Conservation (phyloP, 2,888 invertebrate genomes). For the Vanessa cardui region DNA sequence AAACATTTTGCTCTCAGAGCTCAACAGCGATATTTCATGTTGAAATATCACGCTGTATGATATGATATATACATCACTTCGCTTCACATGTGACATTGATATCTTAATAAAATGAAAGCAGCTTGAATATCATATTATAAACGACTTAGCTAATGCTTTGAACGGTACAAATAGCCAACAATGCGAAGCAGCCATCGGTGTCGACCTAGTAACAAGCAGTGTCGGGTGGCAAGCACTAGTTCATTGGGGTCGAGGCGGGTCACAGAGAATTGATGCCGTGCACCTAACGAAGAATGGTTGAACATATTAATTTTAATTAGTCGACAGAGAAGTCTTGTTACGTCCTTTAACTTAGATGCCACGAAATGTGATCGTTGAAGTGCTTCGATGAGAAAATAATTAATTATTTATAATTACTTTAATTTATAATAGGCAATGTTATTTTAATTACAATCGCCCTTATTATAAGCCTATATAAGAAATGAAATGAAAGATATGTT, state of each 20-base stretch:
- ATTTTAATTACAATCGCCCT: neutral
- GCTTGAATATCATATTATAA: conserved; percentile 23
- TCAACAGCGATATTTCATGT: neutral
- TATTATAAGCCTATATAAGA: neutral
- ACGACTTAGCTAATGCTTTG: conserved; percentile 50
- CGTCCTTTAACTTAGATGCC: conserved; percentile 10
- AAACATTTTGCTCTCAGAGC: too few species aligned
- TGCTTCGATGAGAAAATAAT: conserved; percentile 9
- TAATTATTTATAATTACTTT: neutral
- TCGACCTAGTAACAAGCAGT: conserved; percentile 65
- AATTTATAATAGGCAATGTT: neutral
- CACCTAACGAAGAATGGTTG: conserved; percentile 37
- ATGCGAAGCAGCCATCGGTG: conserved; percentile 60
- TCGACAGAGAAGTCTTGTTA: conserved; percentile 28
- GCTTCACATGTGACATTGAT: conserved; percentile 17
- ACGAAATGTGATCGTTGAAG: neutral
- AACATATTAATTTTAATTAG: conserved; percentile 43
- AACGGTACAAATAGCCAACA: conserved; percentile 75
- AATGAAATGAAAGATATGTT: too few species aligned
- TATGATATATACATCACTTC: neutral
- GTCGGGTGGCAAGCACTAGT: conserved; percentile 60
- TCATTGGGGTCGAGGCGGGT: conserved; percentile 48
- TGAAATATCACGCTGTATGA: neutral
- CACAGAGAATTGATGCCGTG: conserved; percentile 47
- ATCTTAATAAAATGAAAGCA: conserved; percentile 20